Conservation (phyloP, 1,140 invertebrate species). For the Lordiphosa mommai region DNA sequence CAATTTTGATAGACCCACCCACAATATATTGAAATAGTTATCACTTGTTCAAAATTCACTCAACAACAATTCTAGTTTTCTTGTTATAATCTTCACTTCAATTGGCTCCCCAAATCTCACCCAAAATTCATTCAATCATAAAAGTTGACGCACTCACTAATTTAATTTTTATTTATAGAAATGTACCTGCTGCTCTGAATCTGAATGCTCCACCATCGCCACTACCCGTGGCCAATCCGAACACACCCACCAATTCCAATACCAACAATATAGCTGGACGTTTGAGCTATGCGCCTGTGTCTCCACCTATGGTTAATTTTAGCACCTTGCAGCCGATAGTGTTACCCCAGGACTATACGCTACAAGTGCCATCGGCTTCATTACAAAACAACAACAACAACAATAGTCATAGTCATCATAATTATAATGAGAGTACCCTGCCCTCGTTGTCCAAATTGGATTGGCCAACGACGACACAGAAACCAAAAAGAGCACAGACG, state of each 20-base stretch:
- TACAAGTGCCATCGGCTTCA: constrained; percentile 44
- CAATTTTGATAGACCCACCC: too few species aligned
- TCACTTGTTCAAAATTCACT: not conserved
- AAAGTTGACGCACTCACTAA: constrained; percentile 6
- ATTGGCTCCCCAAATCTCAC: not conserved
- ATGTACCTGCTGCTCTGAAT: constrained; percentile 38
- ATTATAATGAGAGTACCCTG: constrained; percentile 14
- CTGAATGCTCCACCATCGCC: constrained; percentile 36
- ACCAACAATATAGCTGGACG: constrained; percentile 24
- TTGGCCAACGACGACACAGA: constrained; percentile 38
- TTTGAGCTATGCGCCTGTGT: constrained; percentile 46
- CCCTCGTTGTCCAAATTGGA: constrained; percentile 34
- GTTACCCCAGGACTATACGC: constrained; percentile 41
- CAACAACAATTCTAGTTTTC: not conserved
- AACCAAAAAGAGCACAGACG: constrained; percentile 37
- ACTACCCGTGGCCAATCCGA: constrained; percentile 38
- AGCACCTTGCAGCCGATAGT: constrained; percentile 56
- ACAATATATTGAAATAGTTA: too few species aligned
- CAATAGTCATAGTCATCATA: constrained; percentile 25
- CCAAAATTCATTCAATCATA: not conserved
- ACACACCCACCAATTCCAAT: constrained; percentile 37
- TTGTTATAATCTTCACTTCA: not conserved
- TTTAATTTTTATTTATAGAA: constrained; percentile 28
- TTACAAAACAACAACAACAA: constrained; percentile 24
- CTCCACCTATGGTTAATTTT: constrained; percentile 48